Conservation (phyloP, 2,888 invertebrate species). For the Polydrusus tereticollis region DNA sequence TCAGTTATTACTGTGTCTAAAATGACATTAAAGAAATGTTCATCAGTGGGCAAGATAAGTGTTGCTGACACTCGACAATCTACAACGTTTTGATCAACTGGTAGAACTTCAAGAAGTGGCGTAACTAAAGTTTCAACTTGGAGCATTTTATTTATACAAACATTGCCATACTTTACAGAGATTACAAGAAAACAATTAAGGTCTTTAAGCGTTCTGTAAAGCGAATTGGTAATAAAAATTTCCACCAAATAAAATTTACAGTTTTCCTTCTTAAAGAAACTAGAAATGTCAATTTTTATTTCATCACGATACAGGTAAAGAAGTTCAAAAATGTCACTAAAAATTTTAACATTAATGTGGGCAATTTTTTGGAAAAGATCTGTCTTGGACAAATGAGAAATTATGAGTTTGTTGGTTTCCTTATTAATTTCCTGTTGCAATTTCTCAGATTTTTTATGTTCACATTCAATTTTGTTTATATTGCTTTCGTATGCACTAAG, state of each 20-base stretch:
- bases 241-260: conserved; percentile 61
- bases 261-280: conserved; percentile 45
- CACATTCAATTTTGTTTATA: conserved; percentile 59
- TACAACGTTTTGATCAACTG: conserved; percentile 54
- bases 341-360: conserved; percentile 60
- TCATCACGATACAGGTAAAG: conserved; percentile 56
- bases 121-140: conserved; percentile 34
- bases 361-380: conserved; percentile 55
- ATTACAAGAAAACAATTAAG: conserved; percentile 57
- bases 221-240: conserved; percentile 57
- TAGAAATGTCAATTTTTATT: conserved; percentile 49
- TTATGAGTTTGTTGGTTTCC: conserved; percentile 56
- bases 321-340: conserved; percentile 57
- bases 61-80: conserved; percentile 53
- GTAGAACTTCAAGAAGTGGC: conserved; percentile 56
- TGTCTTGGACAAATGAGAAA: conserved; percentile 53
- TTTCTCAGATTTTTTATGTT: conserved; percentile 56
- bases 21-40: conserved; percentile 53
- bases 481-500: conserved; percentile 57
- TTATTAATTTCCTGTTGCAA: conserved; percentile 55
- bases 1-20: conserved; percentile 56
- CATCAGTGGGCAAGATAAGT: conserved; percentile 53
- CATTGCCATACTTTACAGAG: conserved; percentile 47
- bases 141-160: conserved; percentile 45
- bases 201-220: conserved; percentile 56